Evolutionary conservation across 2,888 invertebrate genomes (phyloP), one percentile per base, ranked within the genome.

Genomic region (Phengaris alcon): DNA sequence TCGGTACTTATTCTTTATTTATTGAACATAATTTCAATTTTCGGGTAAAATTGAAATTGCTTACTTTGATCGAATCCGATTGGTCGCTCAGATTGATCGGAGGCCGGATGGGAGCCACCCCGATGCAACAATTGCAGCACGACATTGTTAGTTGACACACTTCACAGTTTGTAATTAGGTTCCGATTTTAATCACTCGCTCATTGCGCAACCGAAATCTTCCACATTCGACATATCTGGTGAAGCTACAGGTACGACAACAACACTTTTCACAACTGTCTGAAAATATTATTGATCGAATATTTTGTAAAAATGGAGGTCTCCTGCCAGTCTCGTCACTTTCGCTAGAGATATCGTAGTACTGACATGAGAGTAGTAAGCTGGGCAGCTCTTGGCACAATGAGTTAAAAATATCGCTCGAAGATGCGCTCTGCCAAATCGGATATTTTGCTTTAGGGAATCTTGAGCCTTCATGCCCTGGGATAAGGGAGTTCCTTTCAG

Each of bases 31-130:
- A 35, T 55, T 55, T 5, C 5, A 59, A 15, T 3, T 59, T 0
- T 15, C 7, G 22, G 4, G n/a, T 55, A 44, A 51, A 59, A 48
- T 54, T 48, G 13, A 75, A 10, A 35, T 64, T 69, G 88, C 95
- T 95, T 93, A 97, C 97, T 95, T 96, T 97, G 80, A 97, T 91
- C 79, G 95, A 89, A 83, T 97, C 97, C 78, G 97, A 97, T 84
- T 93, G 93, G 82, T 95, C 96, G 84, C 86, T 94, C 81, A 97
- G 91, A 87, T 96, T 96, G 86, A 97, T 96, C 79, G 97, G 97
- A 79, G 96, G 94, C 83, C 96, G 95, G 81, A 97, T 95, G 77
- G 96, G 96, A 82, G 95, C 93, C 78, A 95, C 95, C 82, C 94
- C 94, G 82, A 94, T 93, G 88, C 96, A 96, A 87, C 96, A 95